Percentiles rank a stretch among this genome's conserved stretches.
phyloP scores from a whole-genome alignment of 2,113 vertebrate species.

The Alligator sinensis region DNA sequence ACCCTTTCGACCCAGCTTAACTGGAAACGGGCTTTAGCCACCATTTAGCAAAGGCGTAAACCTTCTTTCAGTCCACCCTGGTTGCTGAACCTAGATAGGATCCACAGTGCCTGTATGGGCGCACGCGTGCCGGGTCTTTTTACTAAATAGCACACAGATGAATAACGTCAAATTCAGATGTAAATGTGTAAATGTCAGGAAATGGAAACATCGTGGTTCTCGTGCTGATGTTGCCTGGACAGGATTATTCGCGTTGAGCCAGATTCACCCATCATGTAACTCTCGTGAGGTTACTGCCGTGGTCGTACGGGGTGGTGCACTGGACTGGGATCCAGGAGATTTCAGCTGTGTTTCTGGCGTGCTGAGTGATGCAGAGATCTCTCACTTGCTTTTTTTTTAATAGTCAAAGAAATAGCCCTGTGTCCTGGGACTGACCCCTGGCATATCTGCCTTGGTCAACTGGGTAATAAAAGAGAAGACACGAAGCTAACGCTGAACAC shows the following conservation, averaged over 20 bases:
- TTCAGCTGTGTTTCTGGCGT: too few relatives aligned
- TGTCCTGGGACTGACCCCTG: not conserved
- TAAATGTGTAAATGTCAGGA: not conserved
- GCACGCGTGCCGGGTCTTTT: not conserved
- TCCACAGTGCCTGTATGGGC: accelerated
- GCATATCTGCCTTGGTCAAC: not conserved
- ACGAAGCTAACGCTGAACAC: not conserved
- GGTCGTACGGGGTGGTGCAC: not conserved
- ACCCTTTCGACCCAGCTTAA: not conserved
- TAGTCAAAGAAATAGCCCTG: not conserved
- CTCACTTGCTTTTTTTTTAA: not conserved
- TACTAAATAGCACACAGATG: not conserved
- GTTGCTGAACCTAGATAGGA: not conserved
- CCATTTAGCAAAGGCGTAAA: not conserved
- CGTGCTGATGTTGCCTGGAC: not conserved
- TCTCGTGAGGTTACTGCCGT: not conserved
- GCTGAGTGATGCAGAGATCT: too few relatives aligned
- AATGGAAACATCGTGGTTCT: not conserved
- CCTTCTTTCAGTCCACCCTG: accelerated
- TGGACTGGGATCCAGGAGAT: too few relatives aligned
- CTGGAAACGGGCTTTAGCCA: not conserved
- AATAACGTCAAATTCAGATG: not conserved
- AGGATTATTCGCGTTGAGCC: not conserved
- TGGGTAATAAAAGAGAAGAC: not conserved
- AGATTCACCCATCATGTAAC: not conserved